These are phyloP conservation scores for Chaenodraco wilsoni DNA, from an alignment of 2,797 vertebrate genomes.

Conservation along the genomic window DNA sequence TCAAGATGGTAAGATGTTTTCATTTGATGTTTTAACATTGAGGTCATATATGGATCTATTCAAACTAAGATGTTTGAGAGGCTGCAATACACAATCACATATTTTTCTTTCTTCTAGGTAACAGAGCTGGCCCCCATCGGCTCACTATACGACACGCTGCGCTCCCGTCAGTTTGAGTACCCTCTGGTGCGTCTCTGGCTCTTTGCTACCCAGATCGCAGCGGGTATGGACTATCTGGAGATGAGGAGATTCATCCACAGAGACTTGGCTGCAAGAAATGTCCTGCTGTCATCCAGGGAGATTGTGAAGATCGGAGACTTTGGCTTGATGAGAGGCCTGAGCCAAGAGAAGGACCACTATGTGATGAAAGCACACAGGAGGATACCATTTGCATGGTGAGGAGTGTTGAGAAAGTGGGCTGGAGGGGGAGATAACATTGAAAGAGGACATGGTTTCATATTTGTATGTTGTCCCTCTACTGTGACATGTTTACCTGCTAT, in stretches of 20 bases:
- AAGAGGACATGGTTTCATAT: too few relatives aligned
- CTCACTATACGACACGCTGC: constrained; percentile 87
- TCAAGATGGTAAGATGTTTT: constrained; percentile 87
- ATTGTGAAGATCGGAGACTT: constrained; percentile 92
- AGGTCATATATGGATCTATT: background rate
- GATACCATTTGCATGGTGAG: constrained; percentile 93
- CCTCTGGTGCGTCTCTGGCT: constrained; percentile 87
- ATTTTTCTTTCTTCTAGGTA: constrained; percentile 76
- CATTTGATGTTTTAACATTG: background rate
- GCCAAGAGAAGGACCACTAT: constrained; percentile 84
- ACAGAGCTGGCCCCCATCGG: constrained; percentile 88
- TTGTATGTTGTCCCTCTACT: too few relatives aligned
- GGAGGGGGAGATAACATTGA: background rate
- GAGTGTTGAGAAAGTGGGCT: background rate
- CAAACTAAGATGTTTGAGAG: background rate
- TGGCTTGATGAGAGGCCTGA: constrained; percentile 88
- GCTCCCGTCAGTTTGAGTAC: constrained; percentile 78
- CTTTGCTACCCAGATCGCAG: constrained; percentile 86
- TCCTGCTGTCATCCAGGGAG: constrained; percentile 85
- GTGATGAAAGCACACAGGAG: constrained; percentile 88
- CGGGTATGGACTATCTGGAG: constrained; percentile 91
- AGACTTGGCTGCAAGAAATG: constrained; percentile 89
- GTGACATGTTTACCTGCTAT: too few relatives aligned
- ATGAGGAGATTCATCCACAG: constrained; percentile 87
- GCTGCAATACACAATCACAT: background rate